Conservation (phyloP, 1,140 invertebrate genomes). For the Plodia interpunctella region DNA sequence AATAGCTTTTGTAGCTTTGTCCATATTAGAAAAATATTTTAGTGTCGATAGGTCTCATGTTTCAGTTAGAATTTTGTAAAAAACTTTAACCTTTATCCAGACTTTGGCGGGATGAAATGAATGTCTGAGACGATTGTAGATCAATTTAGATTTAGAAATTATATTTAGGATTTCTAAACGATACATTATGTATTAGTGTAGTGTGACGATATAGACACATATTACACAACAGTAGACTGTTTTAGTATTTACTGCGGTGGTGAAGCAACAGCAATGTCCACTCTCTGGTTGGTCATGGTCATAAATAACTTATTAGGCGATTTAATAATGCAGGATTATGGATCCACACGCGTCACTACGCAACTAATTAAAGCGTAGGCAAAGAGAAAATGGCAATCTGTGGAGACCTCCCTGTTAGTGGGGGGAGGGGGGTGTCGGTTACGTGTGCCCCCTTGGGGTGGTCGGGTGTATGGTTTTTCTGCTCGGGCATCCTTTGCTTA, state of each 20-base stretch:
- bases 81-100: too few relatives aligned
- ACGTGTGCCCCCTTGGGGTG: slow-evolving; percentile 73
- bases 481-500: slow-evolving; percentile 78
- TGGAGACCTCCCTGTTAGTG: slow-evolving; percentile 77
- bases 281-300: background rate
- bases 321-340: slow-evolving; percentile 70
- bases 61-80: too few relatives aligned
- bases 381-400: slow-evolving; percentile 79
- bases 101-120: background rate
- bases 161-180: background rate
- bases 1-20: too few relatives aligned
- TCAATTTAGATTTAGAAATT: too few relatives aligned
- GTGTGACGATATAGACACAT: too few relatives aligned
- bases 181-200: background rate
- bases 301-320: slow-evolving; percentile 33
- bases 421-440: slow-evolving; percentile 71
- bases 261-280: slow-evolving; percentile 6
- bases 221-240: too few relatives aligned
- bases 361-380: slow-evolving; percentile 77
- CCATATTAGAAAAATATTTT: too few relatives aligned
- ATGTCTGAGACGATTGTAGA: too few relatives aligned
- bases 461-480: slow-evolving; percentile 78
- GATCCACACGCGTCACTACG: slow-evolving; percentile 73
- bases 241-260: too few relatives aligned
- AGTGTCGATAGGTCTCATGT: too few relatives aligned